These are phyloP conservation scores for Drosophila longiperda DNA, from an alignment of 2,888 invertebrate genomes.

Conservation along the genomic window DNA sequence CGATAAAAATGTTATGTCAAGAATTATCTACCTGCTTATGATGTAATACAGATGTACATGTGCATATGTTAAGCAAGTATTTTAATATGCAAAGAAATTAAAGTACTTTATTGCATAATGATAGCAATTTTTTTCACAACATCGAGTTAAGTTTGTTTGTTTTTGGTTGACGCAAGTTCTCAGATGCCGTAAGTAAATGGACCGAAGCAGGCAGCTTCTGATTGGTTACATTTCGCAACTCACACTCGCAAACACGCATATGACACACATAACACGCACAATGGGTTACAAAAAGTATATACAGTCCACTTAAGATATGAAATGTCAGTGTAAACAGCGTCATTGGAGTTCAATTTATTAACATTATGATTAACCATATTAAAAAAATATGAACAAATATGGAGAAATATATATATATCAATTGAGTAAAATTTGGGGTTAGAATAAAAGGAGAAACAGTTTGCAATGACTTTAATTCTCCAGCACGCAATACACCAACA, in stretches of 20 bases:
- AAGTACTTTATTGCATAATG: slow-evolving; percentile 20
- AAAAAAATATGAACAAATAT: not conserved
- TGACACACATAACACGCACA: not conserved
- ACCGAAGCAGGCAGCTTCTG: not conserved
- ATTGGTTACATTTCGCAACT: not conserved
- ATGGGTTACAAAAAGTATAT: not conserved
- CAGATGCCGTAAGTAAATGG: not conserved
- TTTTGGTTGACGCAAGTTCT: not conserved
- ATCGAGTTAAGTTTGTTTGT: not conserved
- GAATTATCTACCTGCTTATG: not conserved
- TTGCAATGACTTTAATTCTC: slow-evolving; percentile 5
- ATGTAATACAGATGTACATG: not conserved
- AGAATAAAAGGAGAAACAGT: not conserved
- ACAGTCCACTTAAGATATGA: not conserved
- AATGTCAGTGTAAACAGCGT: not conserved
- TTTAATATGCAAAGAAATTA: not conserved
- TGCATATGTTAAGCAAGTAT: not conserved
- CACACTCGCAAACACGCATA: not conserved
- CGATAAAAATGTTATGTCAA: not conserved
- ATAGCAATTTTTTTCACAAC: slow-evolving; percentile 1
- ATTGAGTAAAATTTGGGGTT: not conserved
- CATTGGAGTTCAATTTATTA: not conserved
- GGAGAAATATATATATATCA: not conserved
- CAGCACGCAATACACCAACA: not conserved
- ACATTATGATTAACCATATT: not conserved